phyloP scores from a whole-genome alignment of 2,113 vertebrate species.

The Rafetus swinhoei region DNA sequence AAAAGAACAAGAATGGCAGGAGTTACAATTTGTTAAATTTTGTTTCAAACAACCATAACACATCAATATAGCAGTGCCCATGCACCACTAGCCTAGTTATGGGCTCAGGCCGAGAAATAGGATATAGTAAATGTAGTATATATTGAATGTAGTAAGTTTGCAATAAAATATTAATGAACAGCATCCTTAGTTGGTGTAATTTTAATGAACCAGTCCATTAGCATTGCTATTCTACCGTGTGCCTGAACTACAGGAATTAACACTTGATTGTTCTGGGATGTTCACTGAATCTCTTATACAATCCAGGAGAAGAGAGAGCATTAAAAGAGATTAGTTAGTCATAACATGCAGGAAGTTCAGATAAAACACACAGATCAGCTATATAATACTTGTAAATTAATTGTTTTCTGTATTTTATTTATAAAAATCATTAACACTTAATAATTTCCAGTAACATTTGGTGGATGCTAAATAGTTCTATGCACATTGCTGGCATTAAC shows the following conservation, averaged over 20 bases:
- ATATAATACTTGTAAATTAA: not conserved
- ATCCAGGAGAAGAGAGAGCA: not conserved
- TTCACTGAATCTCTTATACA: not conserved
- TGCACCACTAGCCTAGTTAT: accelerated
- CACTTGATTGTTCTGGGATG: not conserved
- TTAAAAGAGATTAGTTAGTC: not conserved
- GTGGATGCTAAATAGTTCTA: accelerated
- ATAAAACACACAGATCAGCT: not conserved
- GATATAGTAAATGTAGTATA: not conserved
- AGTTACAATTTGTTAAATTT: not conserved
- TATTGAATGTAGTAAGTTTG: not conserved
- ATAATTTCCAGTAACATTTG: not conserved
- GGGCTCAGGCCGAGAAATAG: not conserved
- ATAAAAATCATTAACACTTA: not conserved
- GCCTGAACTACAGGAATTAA: not conserved
- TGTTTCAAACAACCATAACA: not conserved
- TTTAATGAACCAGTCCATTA: not conserved
- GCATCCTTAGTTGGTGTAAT: not conserved
- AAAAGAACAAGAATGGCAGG: not conserved
- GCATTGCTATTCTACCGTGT: not conserved
- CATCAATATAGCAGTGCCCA: not conserved
- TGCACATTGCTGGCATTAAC: accelerated
- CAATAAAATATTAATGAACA: not conserved
- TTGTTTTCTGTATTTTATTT: not conserved
- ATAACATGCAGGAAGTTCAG: not conserved